Conservation (phyloP, 2,797 vertebrate genomes). For the Microcaecilia unicolor region DNA sequence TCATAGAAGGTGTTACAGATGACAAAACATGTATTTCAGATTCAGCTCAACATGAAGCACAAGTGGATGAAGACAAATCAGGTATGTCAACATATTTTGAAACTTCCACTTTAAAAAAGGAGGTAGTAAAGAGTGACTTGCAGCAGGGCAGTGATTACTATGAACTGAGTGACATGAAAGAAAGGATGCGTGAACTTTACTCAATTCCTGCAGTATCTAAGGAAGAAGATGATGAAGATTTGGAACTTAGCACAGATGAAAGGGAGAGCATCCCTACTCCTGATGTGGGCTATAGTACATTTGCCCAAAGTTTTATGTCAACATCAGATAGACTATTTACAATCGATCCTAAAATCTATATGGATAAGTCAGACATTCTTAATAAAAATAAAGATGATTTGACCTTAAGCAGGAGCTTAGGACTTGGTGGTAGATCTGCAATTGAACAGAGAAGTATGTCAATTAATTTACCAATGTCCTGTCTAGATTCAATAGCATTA, state of each 20-base stretch:
- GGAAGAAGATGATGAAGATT: conserved; percentile 33
- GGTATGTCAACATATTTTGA: conserved; percentile 98
- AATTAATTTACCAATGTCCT: conserved; percentile 89
- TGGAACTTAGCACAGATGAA: conserved; percentile 20
- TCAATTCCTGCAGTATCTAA: conserved; percentile 27
- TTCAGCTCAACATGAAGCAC: conserved; percentile 14
- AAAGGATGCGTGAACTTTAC: conserved; percentile 44
- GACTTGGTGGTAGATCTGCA: conserved; percentile 81
- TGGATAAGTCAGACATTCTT: conserved; percentile 63
- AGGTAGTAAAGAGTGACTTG: conserved; percentile 46
- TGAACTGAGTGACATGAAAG: conserved; percentile 80
- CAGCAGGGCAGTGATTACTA: conserved; percentile 81
- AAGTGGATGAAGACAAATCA: conserved; percentile 71
- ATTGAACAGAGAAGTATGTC: conserved; percentile 96
- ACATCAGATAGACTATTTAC: conserved; percentile 66
- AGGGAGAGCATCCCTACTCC: conserved; percentile 31
- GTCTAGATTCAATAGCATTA: conserved; percentile 70
- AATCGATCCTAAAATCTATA: conserved; percentile 68
- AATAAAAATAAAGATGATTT: conserved; percentile 85
- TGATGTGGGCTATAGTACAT: conserved; percentile 75
- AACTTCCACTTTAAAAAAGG: conserved; percentile 81
- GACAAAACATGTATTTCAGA: conserved; percentile 4
- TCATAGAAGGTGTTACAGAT: conserved; percentile 20
- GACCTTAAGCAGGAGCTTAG: conserved; percentile 66
- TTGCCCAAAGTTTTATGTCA: conserved; percentile 54